phyloP scores from a whole-genome alignment of 1,140 invertebrate genomes.

The Bombus sibiricus region DNA sequence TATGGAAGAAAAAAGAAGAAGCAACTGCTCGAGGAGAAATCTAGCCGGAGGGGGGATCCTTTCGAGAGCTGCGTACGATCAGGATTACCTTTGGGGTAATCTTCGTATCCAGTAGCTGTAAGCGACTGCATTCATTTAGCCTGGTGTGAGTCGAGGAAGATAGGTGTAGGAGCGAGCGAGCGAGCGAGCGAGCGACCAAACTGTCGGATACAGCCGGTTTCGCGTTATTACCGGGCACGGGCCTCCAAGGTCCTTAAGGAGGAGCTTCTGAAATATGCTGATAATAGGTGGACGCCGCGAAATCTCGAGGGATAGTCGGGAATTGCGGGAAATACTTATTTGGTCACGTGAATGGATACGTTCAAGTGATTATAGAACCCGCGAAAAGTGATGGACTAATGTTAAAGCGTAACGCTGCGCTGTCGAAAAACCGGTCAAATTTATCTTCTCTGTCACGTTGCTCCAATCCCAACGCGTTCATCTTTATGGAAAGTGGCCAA shows the following conservation, averaged over 20 bases:
- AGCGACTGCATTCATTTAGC: constrained; percentile 68
- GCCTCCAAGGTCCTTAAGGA: constrained; percentile 21
- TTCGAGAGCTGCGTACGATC: constrained; percentile 55
- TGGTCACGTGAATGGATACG: background rate
- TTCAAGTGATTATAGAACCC: background rate
- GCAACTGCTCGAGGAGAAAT: constrained; percentile 18
- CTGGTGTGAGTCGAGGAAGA: constrained; percentile 19
- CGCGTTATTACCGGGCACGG: constrained; percentile 40
- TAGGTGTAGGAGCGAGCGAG: constrained; percentile 48
- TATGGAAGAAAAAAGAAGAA: background rate
- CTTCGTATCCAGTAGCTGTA: constrained; percentile 69
- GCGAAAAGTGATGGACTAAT: background rate
- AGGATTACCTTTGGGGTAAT: constrained; percentile 68
- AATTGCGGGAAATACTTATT: constrained; percentile 26
- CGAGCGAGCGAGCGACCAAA: background rate
- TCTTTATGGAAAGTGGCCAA: constrained; percentile 1
- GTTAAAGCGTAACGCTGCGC: background rate
- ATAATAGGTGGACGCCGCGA: constrained; percentile 35
- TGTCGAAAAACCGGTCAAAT: background rate
- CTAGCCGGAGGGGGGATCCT: constrained; percentile 45
- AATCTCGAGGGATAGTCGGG: background rate
- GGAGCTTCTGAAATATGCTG: constrained; percentile 45
- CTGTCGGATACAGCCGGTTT: constrained; percentile 41
- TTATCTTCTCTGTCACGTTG: background rate
- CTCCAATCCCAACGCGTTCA: background rate